These are phyloP conservation scores for Sylvia atricapilla DNA, from an alignment of 2,113 vertebrate genomes.

Conservation along the genomic window DNA sequence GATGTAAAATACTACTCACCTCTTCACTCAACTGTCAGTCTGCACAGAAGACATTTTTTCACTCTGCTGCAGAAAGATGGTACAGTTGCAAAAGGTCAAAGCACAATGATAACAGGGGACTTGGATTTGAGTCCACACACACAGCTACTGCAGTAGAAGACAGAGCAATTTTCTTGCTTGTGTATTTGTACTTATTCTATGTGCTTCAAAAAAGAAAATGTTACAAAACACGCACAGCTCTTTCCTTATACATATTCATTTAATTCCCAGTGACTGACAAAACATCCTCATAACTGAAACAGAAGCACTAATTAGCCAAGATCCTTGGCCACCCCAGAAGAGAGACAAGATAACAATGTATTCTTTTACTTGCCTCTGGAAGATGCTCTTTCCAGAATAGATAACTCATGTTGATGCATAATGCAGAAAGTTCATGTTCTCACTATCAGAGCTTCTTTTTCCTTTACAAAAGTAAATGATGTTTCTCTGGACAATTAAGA, in stretches of 20 bases:
- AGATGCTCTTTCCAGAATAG: neutral
- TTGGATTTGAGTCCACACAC: neutral
- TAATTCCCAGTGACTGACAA: neutral
- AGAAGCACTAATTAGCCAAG: neutral
- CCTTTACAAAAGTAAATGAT: neutral
- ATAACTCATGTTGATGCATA: neutral
- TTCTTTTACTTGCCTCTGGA: neutral
- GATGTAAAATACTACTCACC: conserved; percentile 22
- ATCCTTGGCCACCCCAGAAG: neutral
- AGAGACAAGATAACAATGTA: neutral
- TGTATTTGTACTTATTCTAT: neutral
- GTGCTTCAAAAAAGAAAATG: neutral
- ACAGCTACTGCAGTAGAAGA: neutral
- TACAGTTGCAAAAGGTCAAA: neutral
- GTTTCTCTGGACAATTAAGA: neutral
- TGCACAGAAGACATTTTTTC: neutral
- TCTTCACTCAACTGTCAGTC: neutral
- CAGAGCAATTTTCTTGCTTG: neutral
- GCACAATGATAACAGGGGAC: neutral
- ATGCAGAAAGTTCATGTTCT: neutral
- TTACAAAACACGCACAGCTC: neutral
- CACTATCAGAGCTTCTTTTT: neutral
- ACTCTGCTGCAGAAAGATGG: neutral
- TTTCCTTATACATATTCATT: neutral
- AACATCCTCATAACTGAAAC: neutral